A percentile compares a stretch with the other conserved stretches of the same genome.
These are phyloP conservation scores for Chaetorhynchus papuensis DNA, from an alignment of 2,113 vertebrate genomes.

Conservation along the genomic window DNA sequence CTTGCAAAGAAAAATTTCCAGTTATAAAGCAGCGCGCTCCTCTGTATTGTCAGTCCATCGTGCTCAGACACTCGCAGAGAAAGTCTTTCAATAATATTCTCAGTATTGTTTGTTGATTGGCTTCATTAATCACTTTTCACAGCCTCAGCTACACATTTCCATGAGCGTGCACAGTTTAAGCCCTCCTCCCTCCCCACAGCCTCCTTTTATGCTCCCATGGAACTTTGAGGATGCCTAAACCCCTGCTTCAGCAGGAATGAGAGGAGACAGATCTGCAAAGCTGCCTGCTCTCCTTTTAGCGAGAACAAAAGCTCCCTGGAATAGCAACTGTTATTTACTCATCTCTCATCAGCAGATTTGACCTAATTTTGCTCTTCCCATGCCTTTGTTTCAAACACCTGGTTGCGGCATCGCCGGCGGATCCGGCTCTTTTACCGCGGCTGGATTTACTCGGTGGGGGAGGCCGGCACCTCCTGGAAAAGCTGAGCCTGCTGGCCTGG, in stretches of 20 bases:
- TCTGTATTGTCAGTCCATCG: not conserved
- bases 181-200: not conserved
- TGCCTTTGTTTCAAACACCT: constrained; percentile 47
- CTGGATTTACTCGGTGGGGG: not conserved
- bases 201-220: not conserved
- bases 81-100: not conserved
- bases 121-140: constrained; percentile 22
- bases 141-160: not conserved
- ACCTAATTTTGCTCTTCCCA: constrained; percentile 45
- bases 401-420: not conserved
- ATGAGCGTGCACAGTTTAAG: not conserved
- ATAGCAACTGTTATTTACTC: constrained; percentile 42
- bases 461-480: not conserved
- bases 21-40: not conserved
- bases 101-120: not conserved
- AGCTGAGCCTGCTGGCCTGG: not conserved
- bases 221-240: not conserved
- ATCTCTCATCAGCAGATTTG: constrained; percentile 39
- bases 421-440: not conserved
- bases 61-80: not conserved
- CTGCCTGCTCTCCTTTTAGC: constrained; percentile 1
- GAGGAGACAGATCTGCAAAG: constrained; percentile 8
- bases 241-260: not conserved
- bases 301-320: constrained; percentile 16
- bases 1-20: not conserved